Evolutionary conservation across 2,113 vertebrate species (phyloP).

Genomic region (Oncorhynchus masou): DNA sequence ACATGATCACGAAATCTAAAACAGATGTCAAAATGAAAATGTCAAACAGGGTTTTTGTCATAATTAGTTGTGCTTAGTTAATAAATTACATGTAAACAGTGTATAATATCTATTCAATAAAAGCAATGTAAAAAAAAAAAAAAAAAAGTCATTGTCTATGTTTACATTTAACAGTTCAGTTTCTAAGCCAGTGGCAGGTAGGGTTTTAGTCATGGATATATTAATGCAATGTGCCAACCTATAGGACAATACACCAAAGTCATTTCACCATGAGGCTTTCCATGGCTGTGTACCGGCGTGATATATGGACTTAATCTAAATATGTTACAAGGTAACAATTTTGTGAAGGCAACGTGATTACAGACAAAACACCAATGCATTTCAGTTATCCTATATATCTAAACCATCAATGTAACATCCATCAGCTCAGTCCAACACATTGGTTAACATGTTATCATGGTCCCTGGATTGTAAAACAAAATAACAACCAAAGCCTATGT

Average conservation of each 20-base stretch:
- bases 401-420: background rate
- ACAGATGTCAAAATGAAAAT: constrained; percentile 40
- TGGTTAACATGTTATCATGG: background rate
- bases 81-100: constrained; percentile 41
- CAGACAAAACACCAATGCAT: background rate
- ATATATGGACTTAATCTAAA: background rate
- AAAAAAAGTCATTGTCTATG: background rate
- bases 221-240: background rate
- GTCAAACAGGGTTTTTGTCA: background rate
- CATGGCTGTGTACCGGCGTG: background rate
- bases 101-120: constrained; percentile 12
- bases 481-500: background rate
- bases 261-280: background rate
- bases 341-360: background rate
- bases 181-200: background rate
- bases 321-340: background rate
- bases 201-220: background rate
- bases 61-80: constrained; percentile 10
- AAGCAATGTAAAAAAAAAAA: background rate
- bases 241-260: background rate
- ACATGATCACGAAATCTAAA: constrained; percentile 6
- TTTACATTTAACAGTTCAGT: background rate
- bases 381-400: background rate
- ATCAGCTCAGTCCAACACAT: too few species aligned
- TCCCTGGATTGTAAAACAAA: constrained; percentile 11